phyloP scores from a whole-genome alignment of 2,113 vertebrate species.

The Paraplagusia blochii region DNA sequence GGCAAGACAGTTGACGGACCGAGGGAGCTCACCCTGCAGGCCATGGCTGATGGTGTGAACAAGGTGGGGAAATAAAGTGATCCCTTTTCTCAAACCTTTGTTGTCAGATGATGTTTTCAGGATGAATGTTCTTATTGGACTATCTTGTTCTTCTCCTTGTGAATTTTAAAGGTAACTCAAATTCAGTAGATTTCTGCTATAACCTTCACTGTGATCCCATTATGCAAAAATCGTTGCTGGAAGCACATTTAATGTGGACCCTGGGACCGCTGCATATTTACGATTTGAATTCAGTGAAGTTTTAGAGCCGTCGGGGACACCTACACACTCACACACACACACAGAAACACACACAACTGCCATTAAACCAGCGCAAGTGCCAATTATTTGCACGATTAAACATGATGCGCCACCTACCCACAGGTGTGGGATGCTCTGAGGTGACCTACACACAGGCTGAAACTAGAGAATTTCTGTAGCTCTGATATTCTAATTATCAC shows the following conservation, averaged over 20 bases:
- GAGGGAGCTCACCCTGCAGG: conserved; percentile 94
- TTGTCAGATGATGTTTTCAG: too few species aligned
- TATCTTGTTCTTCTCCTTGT: too few species aligned
- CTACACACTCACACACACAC: conserved; percentile 9
- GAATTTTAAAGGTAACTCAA: too few species aligned
- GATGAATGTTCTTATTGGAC: too few species aligned
- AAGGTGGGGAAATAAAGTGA: conserved; percentile 77
- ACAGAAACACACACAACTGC: conserved; percentile 20
- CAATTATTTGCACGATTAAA: conserved; percentile 61
- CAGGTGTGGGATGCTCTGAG: conserved; percentile 43
- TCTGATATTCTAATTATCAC: conserved; percentile 40
- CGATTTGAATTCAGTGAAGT: too few species aligned
- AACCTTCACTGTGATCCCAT: too few species aligned
- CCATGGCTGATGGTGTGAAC: conserved; percentile 97
- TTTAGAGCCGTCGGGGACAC: too few species aligned
- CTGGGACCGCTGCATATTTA: too few species aligned
- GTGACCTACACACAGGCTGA: conserved; percentile 28
- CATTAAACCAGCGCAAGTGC: conserved; percentile 44
- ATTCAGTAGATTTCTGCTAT: too few species aligned
- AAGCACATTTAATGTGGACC: too few species aligned
- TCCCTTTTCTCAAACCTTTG: background rate
- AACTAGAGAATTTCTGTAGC: conserved; percentile 26
- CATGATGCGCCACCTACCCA: conserved; percentile 21
- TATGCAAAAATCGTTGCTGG: too few species aligned
- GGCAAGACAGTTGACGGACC: conserved; percentile 98